Conservation (phyloP, 2,113 vertebrate species). For the Festucalex cinctus region DNA sequence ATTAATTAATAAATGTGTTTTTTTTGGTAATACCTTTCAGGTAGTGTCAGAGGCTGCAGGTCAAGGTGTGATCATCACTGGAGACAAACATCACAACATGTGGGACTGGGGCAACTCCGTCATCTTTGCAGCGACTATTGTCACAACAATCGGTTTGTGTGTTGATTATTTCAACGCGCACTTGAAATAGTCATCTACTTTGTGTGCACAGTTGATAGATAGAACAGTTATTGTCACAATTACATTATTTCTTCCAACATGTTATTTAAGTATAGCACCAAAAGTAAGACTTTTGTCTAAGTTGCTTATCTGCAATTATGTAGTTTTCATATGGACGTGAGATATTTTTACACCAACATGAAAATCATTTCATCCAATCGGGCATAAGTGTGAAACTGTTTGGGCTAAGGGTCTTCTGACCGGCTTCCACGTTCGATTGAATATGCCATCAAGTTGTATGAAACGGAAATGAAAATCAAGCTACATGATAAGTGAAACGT, state of each 20-base stretch:
- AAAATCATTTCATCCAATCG: neutral
- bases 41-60: conserved; percentile 83
- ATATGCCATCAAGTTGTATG: too few relatives aligned
- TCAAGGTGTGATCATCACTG: conserved; percentile 86
- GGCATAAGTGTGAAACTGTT: neutral
- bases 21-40: conserved; percentile 54
- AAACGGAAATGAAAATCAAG: too few relatives aligned
- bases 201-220: neutral
- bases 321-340: neutral
- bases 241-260: too few relatives aligned
- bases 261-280: neutral
- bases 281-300: neutral
- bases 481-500: too few relatives aligned
- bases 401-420: neutral
- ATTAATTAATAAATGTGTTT: neutral
- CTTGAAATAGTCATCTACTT: neutral
- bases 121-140: conserved; percentile 92
- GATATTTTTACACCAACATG: neutral
- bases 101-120: conserved; percentile 95
- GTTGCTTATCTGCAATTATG: neutral
- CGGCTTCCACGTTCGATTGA: neutral
- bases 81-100: conserved; percentile 81
- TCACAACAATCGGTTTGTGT: conserved; percentile 89
- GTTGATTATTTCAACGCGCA: neutral
- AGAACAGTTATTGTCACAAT: neutral